A percentile compares a stretch with the other conserved stretches of the same genome.
phyloP scores from a whole-genome alignment of 2,797 vertebrate genomes.

The Acipenser transmontanus region DNA sequence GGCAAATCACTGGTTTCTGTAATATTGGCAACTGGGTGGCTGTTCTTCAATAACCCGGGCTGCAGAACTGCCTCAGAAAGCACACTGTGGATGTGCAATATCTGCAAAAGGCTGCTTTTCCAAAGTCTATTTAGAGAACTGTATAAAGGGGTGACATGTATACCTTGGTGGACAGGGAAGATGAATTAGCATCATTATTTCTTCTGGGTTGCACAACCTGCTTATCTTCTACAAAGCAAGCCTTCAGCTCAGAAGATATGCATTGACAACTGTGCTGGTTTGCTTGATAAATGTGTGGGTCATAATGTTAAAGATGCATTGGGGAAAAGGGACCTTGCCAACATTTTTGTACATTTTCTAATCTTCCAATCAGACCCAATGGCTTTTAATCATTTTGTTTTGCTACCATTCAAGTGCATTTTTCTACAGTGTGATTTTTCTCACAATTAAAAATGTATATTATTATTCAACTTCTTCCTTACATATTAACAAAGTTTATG shows the following conservation, averaged over 20 bases:
- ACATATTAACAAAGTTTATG: no score
- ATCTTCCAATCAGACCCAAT: conserved; percentile 21
- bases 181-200: conserved; percentile 51
- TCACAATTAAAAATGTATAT: no score
- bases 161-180: conserved; percentile 35
- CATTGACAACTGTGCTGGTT: conserved; percentile 38
- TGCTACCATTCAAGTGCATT: no score
- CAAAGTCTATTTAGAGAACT: conserved; percentile 1
- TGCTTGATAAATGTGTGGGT: conserved; percentile 51
- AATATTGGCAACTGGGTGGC: no score
- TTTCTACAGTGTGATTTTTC: no score
- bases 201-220: conserved; percentile 36
- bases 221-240: conserved; percentile 49
- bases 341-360: conserved; percentile 41
- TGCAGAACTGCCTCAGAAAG: no score
- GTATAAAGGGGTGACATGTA: conserved; percentile 15
- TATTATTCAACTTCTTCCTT: no score
- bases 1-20: no score
- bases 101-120: conserved; percentile 4
- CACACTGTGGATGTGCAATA: no score
- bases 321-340: conserved; percentile 25
- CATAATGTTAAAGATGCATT: conserved; percentile 53
- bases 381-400: background rate
- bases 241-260: conserved; percentile 45
- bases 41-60: no score